These are phyloP conservation scores for Epicauta chinensis DNA, from an alignment of 1,140 invertebrate species.

Conservation along the genomic window DNA sequence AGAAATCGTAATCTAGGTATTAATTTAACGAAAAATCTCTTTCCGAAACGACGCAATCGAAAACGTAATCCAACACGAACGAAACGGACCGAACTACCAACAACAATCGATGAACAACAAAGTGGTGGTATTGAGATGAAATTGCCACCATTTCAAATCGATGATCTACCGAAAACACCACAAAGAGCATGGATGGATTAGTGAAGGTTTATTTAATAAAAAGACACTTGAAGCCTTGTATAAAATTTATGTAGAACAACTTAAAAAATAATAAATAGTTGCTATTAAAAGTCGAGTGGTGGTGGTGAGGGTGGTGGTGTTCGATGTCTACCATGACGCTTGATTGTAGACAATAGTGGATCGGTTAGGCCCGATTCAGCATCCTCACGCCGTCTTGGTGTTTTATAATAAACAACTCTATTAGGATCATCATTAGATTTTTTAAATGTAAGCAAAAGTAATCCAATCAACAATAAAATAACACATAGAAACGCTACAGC, in stretches of 20 bases:
- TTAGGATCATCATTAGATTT: not conserved
- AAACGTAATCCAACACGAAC: not conserved
- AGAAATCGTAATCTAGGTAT: constrained; percentile 38
- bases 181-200: not conserved
- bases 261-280: too few species aligned
- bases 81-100: not conserved
- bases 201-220: not conserved
- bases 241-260: not conserved
- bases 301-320: constrained; percentile 27
- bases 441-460: constrained; percentile 20
- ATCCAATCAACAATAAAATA: constrained; percentile 20
- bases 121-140: too few species aligned
- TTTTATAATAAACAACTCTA: constrained; percentile 10
- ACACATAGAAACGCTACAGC: constrained; percentile 26
- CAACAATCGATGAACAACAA: not conserved
- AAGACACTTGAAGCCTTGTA: not conserved
- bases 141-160: not conserved
- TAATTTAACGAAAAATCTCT: constrained; percentile 27
- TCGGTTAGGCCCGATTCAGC: constrained; percentile 13
- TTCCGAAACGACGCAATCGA: constrained; percentile 12
- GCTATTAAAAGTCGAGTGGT: constrained; percentile 1
- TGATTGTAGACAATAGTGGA: constrained; percentile 12
- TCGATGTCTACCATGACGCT: constrained; percentile 1
- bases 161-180: not conserved
- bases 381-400: constrained; percentile 16